Base-by-base conservation (phyloP, 2,888 invertebrate species). In the Colletes collaris region DNA sequence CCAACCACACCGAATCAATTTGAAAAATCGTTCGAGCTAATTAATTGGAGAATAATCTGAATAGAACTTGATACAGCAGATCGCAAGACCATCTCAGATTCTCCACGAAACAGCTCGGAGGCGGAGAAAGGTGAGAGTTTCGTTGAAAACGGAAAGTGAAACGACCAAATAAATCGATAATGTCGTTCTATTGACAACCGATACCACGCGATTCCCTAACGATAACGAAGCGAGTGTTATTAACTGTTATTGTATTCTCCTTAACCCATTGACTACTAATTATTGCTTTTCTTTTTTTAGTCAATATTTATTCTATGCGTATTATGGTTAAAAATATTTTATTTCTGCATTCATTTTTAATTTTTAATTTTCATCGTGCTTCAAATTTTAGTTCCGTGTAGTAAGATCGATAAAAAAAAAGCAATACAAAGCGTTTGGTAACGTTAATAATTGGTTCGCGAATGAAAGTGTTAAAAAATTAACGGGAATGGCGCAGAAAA, bases 11-110 rank as follows among this genome's bases (percentile, higher is more conserved):
- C 83, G 78, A 82, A 87, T 88, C 89, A 85, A 89, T 90, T 16
- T 88, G 87, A 88, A 87, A 88, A 89, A 90, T 88, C 85, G 76
- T 87, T 85, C 78, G 76, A 53, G 82, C 88, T 86, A 88, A 89
- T 90, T 88, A 89, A 89, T 89, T 87, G 85, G 67, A 69, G 84
- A 85, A 86, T 84, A 86, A 88, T 86, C 79, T 74, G 82, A 84
- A 81, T 79, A 76, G 76, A 67, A 70, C 68, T 82, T 80, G 75
- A 82, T 76, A 77, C 19, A 70, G 50, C 37, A 35, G 16, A 50
- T 60, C 16, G 60, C 16, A 19, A 62, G 50, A 52, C 74, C 50
- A 8, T 13, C 27, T 10, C 5, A 16, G 65, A 37, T 49, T 35
- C 64, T 27, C 27, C 27, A 27, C 49, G 16, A 10, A 10, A 13